A percentile compares a stretch with the other conserved stretches of the same genome.
Evolutionary conservation across 92 coral and sea anemone species (phyloP).

Genomic region (Ricordea florida): DNA sequence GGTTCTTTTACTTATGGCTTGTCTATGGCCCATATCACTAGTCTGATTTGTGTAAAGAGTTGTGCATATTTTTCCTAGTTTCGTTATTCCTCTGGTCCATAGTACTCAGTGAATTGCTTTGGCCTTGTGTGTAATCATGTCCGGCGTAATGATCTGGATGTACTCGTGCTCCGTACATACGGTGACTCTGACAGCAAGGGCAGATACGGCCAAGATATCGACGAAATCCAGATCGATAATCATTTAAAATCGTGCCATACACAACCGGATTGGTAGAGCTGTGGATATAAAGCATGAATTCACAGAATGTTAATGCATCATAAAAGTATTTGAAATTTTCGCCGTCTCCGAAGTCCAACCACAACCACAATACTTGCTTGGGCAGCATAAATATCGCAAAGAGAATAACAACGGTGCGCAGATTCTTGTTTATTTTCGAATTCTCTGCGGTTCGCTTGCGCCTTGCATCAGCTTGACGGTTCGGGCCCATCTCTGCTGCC

Average conservation of each 20-base stretch:
- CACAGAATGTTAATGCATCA: constrained; percentile 57
- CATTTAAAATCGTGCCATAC: constrained; percentile 74
- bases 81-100: too few species aligned
- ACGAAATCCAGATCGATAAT: constrained; percentile 67
- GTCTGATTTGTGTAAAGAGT: too few species aligned
- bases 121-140: too few species aligned
- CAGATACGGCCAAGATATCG: constrained; percentile 34
- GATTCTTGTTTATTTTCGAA: constrained; percentile 70
- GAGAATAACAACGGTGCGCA: constrained; percentile 58
- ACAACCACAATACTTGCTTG: constrained; percentile 77
- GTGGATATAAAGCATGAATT: constrained; percentile 77
- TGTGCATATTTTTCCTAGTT: too few species aligned
- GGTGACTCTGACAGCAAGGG: constrained; percentile 5
- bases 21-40: too few species aligned
- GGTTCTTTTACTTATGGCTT: too few species aligned
- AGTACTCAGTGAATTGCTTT: too few species aligned
- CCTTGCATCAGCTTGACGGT: not conserved
- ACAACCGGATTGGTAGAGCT: constrained; percentile 79
- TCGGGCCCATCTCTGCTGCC: not conserved
- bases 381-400: constrained; percentile 80
- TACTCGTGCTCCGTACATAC: not conserved
- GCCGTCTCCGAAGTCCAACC: constrained; percentile 80
- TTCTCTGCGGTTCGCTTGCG: constrained; percentile 43
- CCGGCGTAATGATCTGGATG: not conserved
- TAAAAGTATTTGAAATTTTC: constrained; percentile 38